phyloP scores from a whole-genome alignment of 2,888 invertebrate genomes.

The Aphrophora alni region DNA sequence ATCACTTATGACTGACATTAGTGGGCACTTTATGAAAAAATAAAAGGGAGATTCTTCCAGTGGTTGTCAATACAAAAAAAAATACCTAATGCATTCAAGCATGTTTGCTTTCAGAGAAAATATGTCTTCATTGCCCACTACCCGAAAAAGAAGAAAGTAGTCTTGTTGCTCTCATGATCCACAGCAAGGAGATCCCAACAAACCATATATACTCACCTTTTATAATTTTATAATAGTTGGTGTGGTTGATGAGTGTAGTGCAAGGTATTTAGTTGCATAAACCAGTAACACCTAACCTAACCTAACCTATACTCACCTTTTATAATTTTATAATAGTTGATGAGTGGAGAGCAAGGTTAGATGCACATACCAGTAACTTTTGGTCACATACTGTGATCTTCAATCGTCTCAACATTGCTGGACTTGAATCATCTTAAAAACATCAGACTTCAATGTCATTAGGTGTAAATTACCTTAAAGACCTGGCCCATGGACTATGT shows the following conservation, averaged over 20 bases:
- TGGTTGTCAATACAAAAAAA: not conserved
- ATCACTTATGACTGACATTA: slow-evolving; percentile 31
- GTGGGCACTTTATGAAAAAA: slow-evolving; percentile 46
- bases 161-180: not conserved
- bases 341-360: too few relatives aligned
- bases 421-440: not conserved
- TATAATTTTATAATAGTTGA: too few relatives aligned
- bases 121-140: too few relatives aligned
- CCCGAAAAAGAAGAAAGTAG: not conserved
- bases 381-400: not conserved
- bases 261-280: too few relatives aligned
- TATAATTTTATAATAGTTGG: not conserved
- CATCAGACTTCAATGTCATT: not conserved
- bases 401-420: not conserved
- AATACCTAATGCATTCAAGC: not conserved
- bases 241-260: not conserved
- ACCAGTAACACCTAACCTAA: too few relatives aligned
- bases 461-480: not conserved
- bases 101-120: not conserved
- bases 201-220: not conserved
- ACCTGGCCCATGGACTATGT: not conserved
- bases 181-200: not conserved
- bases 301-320: too few relatives aligned
- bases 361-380: too few relatives aligned
- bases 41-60: not conserved